These are phyloP conservation scores for Subacronicta megacephala DNA, from an alignment of 2,888 invertebrate species.

Conservation along the genomic window DNA sequence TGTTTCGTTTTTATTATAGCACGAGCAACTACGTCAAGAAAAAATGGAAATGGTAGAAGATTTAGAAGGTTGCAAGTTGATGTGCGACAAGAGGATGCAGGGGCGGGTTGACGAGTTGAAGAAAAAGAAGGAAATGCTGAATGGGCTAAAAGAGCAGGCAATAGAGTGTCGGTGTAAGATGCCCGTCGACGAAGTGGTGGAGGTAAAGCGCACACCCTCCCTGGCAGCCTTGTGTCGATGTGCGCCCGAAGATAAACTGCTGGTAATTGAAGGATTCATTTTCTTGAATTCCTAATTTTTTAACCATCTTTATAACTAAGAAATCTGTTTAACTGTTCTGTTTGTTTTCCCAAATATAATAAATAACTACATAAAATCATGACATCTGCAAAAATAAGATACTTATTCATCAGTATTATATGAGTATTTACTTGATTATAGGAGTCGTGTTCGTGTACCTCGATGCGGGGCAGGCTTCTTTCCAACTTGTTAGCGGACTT, in stretches of 20 bases:
- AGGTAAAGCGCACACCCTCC: constrained; percentile 81
- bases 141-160: constrained; percentile 65
- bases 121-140: constrained; percentile 65
- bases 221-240: constrained; percentile 80
- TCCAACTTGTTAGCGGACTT: constrained; percentile 74
- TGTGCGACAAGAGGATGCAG: constrained; percentile 72
- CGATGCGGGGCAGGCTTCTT: constrained; percentile 74
- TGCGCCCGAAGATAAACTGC: constrained; percentile 67
- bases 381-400: too few relatives aligned
- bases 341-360: too few relatives aligned
- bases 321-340: too few relatives aligned
- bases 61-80: constrained; percentile 73
- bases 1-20: constrained; percentile 51
- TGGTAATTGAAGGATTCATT: constrained; percentile 56
- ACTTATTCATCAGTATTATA: too few relatives aligned
- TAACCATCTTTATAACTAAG: too few relatives aligned
- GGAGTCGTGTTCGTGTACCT: constrained; percentile 82
- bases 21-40: constrained; percentile 69
- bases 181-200: constrained; percentile 72
- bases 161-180: constrained; percentile 79
- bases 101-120: constrained; percentile 66
- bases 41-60: constrained; percentile 72
- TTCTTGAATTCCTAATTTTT: neutral
- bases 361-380: too few relatives aligned
- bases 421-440: constrained; percentile 47